Conservation (phyloP, 2,113 vertebrate genomes). For the Callospermophilus lateralis region DNA sequence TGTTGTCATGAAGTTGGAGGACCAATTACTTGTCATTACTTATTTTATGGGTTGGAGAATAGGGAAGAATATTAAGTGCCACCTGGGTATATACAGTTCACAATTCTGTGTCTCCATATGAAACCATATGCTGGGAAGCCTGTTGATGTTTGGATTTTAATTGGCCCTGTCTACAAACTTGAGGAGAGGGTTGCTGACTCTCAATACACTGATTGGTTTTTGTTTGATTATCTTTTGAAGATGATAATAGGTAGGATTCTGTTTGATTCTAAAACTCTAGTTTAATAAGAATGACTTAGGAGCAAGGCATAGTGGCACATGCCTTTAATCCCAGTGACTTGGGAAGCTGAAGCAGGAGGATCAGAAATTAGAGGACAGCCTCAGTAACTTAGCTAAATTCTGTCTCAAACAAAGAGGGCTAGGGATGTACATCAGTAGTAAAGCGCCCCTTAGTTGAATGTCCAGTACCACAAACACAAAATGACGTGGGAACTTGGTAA, state of each 20-base stretch:
- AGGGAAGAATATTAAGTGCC: not conserved
- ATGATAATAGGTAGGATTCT: not conserved
- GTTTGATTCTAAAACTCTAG: not conserved
- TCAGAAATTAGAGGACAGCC: too few species aligned
- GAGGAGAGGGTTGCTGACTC: not conserved
- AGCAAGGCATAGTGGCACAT: too few species aligned
- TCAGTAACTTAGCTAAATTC: too few species aligned
- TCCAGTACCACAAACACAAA: not conserved
- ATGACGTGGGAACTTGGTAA: not conserved
- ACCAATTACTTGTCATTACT: not conserved
- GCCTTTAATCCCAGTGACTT: too few species aligned
- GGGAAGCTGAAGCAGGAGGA: too few species aligned
- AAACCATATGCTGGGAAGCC: rapidly evolving
- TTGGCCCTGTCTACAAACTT: not conserved
- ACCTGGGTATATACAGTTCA: not conserved
- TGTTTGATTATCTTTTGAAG: not conserved
- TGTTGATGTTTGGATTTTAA: not conserved
- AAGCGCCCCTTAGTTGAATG: too few species aligned
- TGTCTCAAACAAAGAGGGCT: too few species aligned
- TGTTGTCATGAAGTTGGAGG: not conserved
- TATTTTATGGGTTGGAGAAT: not conserved
- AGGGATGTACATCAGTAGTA: too few species aligned
- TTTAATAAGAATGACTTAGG: not conserved
- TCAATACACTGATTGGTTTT: not conserved
- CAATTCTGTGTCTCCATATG: not conserved